Evolutionary conservation across 2,797 vertebrate genomes (phyloP).

Genomic region (Bovichtus variegatus): DNA sequence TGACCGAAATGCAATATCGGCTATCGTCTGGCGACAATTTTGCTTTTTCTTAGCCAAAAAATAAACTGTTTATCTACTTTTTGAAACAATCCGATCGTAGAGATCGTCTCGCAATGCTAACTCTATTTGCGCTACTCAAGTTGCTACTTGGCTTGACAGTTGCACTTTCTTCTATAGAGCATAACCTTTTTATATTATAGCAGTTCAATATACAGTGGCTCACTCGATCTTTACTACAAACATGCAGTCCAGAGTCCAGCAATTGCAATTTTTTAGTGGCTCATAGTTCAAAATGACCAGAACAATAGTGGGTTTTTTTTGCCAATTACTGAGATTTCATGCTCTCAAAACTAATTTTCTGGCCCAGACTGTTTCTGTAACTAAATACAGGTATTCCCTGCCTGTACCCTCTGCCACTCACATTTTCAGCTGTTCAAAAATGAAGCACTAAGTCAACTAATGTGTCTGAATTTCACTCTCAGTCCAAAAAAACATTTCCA

Average conservation of each 20-base stretch:
- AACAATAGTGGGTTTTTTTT: conserved; percentile 32
- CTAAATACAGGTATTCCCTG: conserved; percentile 18
- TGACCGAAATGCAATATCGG: too few species aligned
- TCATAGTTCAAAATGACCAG: conserved; percentile 17
- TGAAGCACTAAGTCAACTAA: conserved; percentile 22
- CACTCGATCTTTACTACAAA: neutral
- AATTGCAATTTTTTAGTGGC: conserved; percentile 18
- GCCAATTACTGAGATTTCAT: conserved; percentile 30
- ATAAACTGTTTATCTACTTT: too few species aligned
- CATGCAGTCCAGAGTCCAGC: conserved; percentile 5
- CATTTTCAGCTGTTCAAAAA: conserved; percentile 7
- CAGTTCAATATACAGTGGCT: neutral
- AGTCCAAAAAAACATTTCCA: conserved; percentile 2
- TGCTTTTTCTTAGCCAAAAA: too few species aligned
- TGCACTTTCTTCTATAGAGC: neutral
- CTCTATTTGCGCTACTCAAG: too few species aligned
- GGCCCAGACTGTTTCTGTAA: conserved; percentile 8
- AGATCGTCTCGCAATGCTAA: too few species aligned
- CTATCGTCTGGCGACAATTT: too few species aligned
- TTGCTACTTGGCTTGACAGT: too few species aligned
- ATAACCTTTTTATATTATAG: neutral
- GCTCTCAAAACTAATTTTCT: conserved; percentile 31
- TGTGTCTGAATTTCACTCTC: conserved; percentile 5
- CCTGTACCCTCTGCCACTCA: neutral
- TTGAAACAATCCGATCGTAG: too few species aligned